Conservation (phyloP, 2,797 vertebrate species). For the Alauda arvensis region DNA sequence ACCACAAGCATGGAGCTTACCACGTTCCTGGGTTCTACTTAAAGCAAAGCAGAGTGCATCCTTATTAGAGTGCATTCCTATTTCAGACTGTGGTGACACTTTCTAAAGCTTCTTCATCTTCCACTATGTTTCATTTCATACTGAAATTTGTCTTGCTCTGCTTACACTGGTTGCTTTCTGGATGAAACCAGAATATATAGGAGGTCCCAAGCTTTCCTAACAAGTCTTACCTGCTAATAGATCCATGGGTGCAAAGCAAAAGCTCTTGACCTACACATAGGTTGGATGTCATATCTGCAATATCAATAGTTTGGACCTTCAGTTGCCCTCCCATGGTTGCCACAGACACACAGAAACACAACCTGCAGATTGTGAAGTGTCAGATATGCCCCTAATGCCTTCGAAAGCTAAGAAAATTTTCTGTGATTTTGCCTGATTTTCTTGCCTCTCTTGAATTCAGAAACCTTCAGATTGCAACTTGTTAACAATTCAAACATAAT, state of each 20-base stretch:
- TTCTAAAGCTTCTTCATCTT: background rate
- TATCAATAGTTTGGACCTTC: background rate
- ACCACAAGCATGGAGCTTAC: background rate
- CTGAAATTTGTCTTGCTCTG: background rate
- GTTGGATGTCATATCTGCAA: background rate
- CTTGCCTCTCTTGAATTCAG: background rate
- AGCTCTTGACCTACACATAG: rapidly evolving
- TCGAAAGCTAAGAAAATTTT: background rate
- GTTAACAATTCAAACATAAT: background rate
- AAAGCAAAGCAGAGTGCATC: background rate
- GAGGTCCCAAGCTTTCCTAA: background rate
- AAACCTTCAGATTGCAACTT: background rate
- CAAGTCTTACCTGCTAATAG: background rate
- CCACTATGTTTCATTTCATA: background rate
- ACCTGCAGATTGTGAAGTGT: background rate
- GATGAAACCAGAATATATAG: background rate
- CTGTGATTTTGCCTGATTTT: background rate
- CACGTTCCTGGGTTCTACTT: background rate
- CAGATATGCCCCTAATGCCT: background rate
- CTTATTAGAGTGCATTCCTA: background rate
- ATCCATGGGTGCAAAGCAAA: background rate
- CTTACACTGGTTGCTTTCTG: background rate
- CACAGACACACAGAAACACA: background rate
- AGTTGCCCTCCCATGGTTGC: background rate
- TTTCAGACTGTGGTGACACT: background rate